These are phyloP conservation scores for Vanessa tameamea DNA, from an alignment of 1,140 invertebrate genomes.

Conservation along the genomic window DNA sequence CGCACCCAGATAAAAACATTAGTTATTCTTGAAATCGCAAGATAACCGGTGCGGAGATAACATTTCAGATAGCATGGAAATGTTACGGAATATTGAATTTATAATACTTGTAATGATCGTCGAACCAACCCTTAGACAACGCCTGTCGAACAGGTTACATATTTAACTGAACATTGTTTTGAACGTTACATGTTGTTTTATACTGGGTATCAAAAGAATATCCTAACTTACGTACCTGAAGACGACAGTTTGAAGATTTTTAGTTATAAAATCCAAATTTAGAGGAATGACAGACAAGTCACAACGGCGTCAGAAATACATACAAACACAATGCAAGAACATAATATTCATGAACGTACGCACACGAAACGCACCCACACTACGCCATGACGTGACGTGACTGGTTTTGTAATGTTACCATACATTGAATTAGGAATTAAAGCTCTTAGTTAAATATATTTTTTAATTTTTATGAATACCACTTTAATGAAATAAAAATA, in stretches of 20 bases:
- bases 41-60: conserved; percentile 64
- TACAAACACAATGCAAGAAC: conserved; percentile 69
- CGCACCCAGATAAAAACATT: conserved; percentile 63
- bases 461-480: no score
- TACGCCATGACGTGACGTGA: conserved; percentile 61
- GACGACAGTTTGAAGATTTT: conserved; percentile 75
- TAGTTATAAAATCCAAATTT: conserved; percentile 78
- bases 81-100: conserved; percentile 27
- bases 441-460: no score
- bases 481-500: no score
- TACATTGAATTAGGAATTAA: neutral
- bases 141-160: conserved; percentile 69
- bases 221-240: conserved; percentile 63
- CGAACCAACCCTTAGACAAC: conserved; percentile 56
- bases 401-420: conserved; percentile 57
- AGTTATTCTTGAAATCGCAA: conserved; percentile 54
- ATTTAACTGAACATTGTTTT: conserved; percentile 37
- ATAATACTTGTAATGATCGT: conserved; percentile 32
- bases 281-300: conserved; percentile 69
- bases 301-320: conserved; percentile 77
- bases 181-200: conserved; percentile 16
- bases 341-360: conserved; percentile 58
- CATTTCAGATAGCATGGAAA: conserved; percentile 43
- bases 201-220: conserved; percentile 29
- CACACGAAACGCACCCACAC: conserved; percentile 63